Evolutionary conservation across 2,113 vertebrate genomes (phyloP).

Genomic region (Lepus europaeus): DNA sequence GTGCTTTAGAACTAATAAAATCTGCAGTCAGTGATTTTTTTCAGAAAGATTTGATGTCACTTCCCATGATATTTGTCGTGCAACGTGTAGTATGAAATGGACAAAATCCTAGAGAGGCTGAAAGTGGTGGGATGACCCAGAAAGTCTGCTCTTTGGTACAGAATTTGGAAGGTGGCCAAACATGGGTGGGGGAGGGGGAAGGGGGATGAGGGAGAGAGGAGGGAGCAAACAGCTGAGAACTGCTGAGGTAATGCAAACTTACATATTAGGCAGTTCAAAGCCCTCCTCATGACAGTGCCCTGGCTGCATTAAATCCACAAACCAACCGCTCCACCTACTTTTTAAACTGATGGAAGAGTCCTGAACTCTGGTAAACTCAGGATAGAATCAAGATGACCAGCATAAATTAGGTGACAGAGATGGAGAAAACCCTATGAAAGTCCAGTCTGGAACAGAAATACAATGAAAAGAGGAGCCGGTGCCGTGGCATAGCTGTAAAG

Average conservation of each 20-base stretch:
- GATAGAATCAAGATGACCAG: neutral
- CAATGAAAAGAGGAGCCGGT: neutral
- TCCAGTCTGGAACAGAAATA: neutral
- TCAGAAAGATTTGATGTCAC: slow-evolving; percentile 19
- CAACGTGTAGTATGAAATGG: neutral
- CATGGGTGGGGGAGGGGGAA: neutral
- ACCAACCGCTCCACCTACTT: neutral
- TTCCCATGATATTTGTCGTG: slow-evolving; percentile 31
- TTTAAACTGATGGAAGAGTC: neutral
- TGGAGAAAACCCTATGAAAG: neutral
- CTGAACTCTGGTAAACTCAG: slow-evolving; percentile 42
- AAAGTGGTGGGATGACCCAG: neutral
- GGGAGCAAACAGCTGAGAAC: neutral
- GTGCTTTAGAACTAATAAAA: slow-evolving; percentile 9
- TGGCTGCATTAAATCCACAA: slow-evolving; percentile 15
- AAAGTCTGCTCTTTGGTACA: neutral
- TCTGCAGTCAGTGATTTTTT: slow-evolving; percentile 42
- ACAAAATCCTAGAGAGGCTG: neutral
- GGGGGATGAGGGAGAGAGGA: neutral
- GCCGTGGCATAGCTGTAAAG: too few species aligned
- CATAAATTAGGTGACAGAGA: neutral
- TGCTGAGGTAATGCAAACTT: neutral
- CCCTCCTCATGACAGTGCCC: neutral
- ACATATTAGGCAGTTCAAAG: neutral
- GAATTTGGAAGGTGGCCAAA: neutral